Conservation (phyloP, 1,140 invertebrate genomes). For the Cydia amplana region DNA sequence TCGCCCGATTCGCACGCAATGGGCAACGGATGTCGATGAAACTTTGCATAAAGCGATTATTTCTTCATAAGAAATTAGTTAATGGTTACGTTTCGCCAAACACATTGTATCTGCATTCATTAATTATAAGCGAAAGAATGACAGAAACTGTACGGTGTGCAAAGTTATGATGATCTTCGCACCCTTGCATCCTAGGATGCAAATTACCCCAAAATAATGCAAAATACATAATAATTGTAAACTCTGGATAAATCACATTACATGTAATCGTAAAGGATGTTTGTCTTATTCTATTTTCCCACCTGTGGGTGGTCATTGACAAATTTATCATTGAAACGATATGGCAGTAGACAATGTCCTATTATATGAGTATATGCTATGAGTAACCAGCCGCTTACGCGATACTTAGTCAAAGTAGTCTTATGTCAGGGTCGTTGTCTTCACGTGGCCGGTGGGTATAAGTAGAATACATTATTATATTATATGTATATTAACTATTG, state of each 20-base stretch:
- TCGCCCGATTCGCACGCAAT: not conserved
- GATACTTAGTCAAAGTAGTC: slow-evolving; percentile 10
- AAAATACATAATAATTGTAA: too few species aligned
- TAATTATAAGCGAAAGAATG: not conserved
- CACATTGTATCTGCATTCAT: not conserved
- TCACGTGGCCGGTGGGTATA: not conserved
- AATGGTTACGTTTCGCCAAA: not conserved
- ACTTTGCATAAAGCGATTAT: not conserved
- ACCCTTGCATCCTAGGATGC: too few species aligned
- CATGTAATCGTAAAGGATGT: not conserved
- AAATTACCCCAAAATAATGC: too few species aligned
- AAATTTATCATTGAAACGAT: slow-evolving; percentile 21
- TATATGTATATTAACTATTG: too few species aligned
- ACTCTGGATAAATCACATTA: too few species aligned
- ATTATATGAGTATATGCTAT: not conserved
- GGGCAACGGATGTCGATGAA: not conserved
- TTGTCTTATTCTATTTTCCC: slow-evolving; percentile 2
- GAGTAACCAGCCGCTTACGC: slow-evolving; percentile 3
- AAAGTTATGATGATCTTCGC: too few species aligned
- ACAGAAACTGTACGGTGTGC: too few species aligned
- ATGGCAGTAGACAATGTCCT: slow-evolving; percentile 12
- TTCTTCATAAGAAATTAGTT: not conserved
- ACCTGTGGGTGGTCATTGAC: slow-evolving; percentile 32
- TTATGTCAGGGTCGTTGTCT: slow-evolving; percentile 10
- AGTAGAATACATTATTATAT: not conserved